Evolutionary conservation across 2,888 invertebrate species (phyloP).

Genomic region (Hypolimnas misippus): DNA sequence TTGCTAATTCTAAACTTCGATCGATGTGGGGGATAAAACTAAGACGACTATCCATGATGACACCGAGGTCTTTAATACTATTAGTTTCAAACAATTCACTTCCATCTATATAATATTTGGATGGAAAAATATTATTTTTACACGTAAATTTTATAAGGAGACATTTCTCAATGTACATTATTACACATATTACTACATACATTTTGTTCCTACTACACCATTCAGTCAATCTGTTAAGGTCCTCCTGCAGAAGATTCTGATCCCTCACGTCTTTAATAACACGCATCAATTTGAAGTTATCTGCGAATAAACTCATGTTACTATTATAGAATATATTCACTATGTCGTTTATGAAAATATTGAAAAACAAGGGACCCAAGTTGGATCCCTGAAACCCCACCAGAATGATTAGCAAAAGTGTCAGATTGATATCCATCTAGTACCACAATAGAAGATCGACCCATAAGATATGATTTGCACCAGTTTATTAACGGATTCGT

Average conservation of each 20-base stretch:
- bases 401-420: not conserved
- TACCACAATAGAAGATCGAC: too few species aligned
- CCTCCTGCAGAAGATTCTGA: not conserved
- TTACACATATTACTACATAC: too few species aligned
- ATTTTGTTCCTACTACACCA: not conserved
- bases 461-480: too few species aligned
- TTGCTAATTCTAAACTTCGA: not conserved
- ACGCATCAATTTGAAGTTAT: not conserved
- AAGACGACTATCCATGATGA: not conserved
- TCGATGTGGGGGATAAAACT: not conserved
- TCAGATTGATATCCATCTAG: too few species aligned
- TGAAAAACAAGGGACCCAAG: not conserved
- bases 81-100: not conserved
- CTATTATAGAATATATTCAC: not conserved
- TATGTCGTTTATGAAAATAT: not conserved
- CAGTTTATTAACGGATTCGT: too few species aligned
- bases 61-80: not conserved
- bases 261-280: not conserved
- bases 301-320: not conserved
- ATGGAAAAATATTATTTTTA: not conserved
- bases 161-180: not conserved
- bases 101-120: not conserved
- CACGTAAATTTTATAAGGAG: not conserved
- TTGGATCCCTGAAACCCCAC: conserved; percentile 3
- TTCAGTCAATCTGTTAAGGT: not conserved